These are phyloP conservation scores for Lithophane ornitopus DNA, from an alignment of 2,888 invertebrate species.

Conservation along the genomic window DNA sequence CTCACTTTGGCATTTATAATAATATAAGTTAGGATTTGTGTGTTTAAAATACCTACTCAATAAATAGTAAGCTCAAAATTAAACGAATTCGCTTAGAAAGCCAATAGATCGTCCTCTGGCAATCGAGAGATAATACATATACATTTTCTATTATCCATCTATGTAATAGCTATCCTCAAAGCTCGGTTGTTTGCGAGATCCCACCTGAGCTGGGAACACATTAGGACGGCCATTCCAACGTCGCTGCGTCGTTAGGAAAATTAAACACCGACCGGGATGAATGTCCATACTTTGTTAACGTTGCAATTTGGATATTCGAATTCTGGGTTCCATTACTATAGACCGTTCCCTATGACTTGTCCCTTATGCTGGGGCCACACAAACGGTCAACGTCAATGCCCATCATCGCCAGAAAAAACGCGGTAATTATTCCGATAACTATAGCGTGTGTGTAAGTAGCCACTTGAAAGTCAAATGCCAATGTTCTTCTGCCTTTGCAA, in stretches of 20 bases:
- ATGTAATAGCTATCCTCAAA: conserved; percentile 30
- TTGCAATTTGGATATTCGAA: conserved; percentile 9
- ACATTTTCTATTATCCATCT: not conserved
- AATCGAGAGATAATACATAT: not conserved
- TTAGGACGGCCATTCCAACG: conserved; percentile 44
- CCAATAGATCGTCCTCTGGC: not conserved
- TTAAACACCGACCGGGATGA: conserved; percentile 35
- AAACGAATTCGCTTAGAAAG: conserved; percentile 4
- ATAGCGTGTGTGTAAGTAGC: too few relatives aligned
- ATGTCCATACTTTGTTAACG: conserved; percentile 28
- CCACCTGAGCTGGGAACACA: conserved; percentile 50
- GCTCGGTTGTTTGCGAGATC: conserved; percentile 28
- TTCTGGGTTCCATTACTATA: not conserved
- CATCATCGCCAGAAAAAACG: too few relatives aligned
- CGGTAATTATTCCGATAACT: too few relatives aligned
- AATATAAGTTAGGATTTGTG: not conserved
- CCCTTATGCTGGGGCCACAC: too few relatives aligned
- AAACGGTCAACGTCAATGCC: too few relatives aligned
- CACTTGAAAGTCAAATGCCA: too few relatives aligned
- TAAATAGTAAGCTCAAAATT: not conserved
- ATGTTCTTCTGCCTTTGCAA: too few relatives aligned
- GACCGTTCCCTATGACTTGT: too few relatives aligned
- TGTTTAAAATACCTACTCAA: not conserved
- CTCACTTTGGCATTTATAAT: too few relatives aligned
- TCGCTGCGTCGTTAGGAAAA: conserved; percentile 40